Conservation (phyloP, 2,888 invertebrate genomes). For the Dyspetes luteomarginatus region DNA sequence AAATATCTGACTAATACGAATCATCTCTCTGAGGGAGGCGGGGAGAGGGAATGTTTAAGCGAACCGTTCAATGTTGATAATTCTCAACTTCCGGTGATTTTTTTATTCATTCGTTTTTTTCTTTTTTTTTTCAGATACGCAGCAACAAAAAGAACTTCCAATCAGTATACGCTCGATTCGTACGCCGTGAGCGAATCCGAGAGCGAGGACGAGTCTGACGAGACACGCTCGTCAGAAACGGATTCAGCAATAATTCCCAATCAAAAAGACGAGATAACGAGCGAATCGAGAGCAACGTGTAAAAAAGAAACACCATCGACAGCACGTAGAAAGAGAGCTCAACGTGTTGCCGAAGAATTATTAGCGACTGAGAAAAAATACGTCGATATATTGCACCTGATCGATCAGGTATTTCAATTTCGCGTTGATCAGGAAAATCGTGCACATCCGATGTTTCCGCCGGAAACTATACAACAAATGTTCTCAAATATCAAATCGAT, state of each 20-base stretch:
- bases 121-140: constrained; percentile 73
- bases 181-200: constrained; percentile 84
- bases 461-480: constrained; percentile 86
- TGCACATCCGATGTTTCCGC: constrained; percentile 85
- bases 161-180: constrained; percentile 76
- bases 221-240: constrained; percentile 77
- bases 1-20: constrained; percentile 23
- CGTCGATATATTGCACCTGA: constrained; percentile 85
- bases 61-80: constrained; percentile 12
- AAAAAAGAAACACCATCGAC: constrained; percentile 61
- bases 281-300: constrained; percentile 59
- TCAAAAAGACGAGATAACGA: constrained; percentile 70
- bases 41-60: constrained; percentile 4
- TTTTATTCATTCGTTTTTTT: constrained; percentile 20
- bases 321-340: constrained; percentile 76
- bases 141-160: constrained; percentile 76
- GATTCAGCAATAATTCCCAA: constrained; percentile 74
- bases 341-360: constrained; percentile 85
- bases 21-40: no score
- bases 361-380: constrained; percentile 87
- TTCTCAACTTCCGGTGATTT: constrained; percentile 16
- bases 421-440: constrained; percentile 86
- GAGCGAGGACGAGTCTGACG: constrained; percentile 84
- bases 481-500: constrained; percentile 88
- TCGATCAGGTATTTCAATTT: constrained; percentile 88